Evolutionary conservation across 1,140 invertebrate genomes (phyloP).

Genomic region (Cherax destructor): DNA sequence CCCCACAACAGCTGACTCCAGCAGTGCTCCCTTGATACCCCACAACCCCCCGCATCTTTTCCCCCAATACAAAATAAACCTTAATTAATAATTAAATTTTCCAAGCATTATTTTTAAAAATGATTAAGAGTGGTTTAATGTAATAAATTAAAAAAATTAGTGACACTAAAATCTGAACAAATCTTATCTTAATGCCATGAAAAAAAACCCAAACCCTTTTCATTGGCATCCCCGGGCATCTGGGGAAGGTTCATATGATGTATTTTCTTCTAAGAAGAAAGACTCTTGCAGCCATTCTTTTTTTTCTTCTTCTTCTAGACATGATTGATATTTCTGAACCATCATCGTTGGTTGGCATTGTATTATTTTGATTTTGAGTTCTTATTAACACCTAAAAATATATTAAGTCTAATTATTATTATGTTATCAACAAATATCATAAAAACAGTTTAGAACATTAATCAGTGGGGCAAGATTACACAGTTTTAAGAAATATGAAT

Average conservation of each 20-base stretch:
- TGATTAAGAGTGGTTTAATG: too few relatives aligned
- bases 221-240: constrained; percentile 44
- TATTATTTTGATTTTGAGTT: background rate
- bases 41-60: constrained; percentile 53
- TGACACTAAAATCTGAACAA: too few relatives aligned
- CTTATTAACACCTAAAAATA: constrained; percentile 36
- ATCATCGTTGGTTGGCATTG: background rate
- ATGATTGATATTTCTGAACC: too few relatives aligned
- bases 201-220: constrained; percentile 20
- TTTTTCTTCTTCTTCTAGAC: background rate
- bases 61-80: constrained; percentile 11
- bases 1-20: constrained; percentile 47
- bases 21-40: constrained; percentile 46
- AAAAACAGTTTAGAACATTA: too few relatives aligned
- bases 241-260: constrained; percentile 9
- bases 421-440: too few relatives aligned
- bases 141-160: too few relatives aligned
- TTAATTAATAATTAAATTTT: too few relatives aligned
- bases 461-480: too few relatives aligned
- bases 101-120: too few relatives aligned
- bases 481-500: too few relatives aligned
- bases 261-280: background rate
- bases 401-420: background rate
- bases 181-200: too few relatives aligned
- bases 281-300: constrained; percentile 4